Base-by-base conservation (phyloP, 2,113 vertebrate species). In the Stigmatopora argus region DNA sequence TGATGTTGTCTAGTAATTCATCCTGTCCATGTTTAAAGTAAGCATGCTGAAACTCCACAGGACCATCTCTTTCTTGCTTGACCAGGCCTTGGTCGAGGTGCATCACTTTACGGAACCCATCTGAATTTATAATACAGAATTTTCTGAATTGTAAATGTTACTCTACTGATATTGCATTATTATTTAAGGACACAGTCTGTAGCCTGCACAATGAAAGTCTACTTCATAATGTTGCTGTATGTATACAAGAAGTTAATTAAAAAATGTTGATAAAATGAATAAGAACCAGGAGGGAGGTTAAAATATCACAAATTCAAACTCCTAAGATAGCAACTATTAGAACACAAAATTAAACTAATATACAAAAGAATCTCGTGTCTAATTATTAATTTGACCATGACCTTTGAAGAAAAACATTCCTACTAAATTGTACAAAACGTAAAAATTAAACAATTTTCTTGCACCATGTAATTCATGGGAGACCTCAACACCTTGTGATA, bases 101-200 rank as follows among this genome's bases (percentile, higher is more conserved):
- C 71, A 97, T 93, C 41, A 98, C 96, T 86, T 99, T 99, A 65
- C 94, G 94, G 76, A 99, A 99, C 60, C 96, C 96, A 90, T 98
- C 96, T 99, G 82, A 15, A 35, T 9, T 19, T 10, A 71, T 44
- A 12, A 19, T 3, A 61, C n/a, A 41, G 38, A 41, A 41, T 41
- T 8, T 41, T 61, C 2, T 2, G 11, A 18, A 12, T 17, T 19
- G 11, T 1, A 34, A 21, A 18, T 19, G 6, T 19, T 14, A 17
- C 48, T 38, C 7, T 7, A 18, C 44, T 47, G 17, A 62, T 12
- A 46, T 0, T 41, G 38, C 38, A 10, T 31, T n/a, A 44, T 1
- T 7, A 13, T 19, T 1, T 17, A 10, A n/a, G 7, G 3, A 5
- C 7, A 62, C 34, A 5, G 18, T 21, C 7, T 44, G 44, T n/a